A percentile compares a stretch with the other conserved stretches of the same genome.
Conservation (phyloP, 2,888 invertebrate species). For the Villa cingulata region DNA sequence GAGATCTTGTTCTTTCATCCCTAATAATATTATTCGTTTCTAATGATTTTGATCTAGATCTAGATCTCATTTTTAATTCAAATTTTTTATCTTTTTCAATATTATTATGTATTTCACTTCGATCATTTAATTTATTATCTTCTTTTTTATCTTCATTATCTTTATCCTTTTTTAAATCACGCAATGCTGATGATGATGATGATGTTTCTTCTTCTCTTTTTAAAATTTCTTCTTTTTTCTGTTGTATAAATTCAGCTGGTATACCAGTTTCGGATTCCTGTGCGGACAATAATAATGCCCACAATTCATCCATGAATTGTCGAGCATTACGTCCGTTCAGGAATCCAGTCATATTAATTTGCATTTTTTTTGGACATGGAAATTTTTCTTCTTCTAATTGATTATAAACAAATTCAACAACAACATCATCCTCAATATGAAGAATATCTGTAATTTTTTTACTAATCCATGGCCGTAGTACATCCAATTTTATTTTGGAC, state of each 20-base stretch:
- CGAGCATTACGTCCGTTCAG: constrained; percentile 95
- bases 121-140: constrained; percentile 23
- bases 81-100: constrained; percentile 18
- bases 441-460: constrained; percentile 91
- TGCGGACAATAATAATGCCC: constrained; percentile 88
- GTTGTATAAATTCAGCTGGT: constrained; percentile 84
- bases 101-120: constrained; percentile 30
- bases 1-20: constrained; percentile 10
- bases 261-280: constrained; percentile 93
- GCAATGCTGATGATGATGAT: not conserved
- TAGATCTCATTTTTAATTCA: constrained; percentile 11
- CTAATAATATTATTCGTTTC: constrained; percentile 23
- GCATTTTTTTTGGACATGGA: constrained; percentile 97
- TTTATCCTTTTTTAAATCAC: constrained; percentile 4
- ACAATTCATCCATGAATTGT: constrained; percentile 94
- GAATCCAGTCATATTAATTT: constrained; percentile 99
- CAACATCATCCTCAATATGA: constrained; percentile 97
- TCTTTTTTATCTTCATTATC: not conserved
- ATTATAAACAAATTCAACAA: constrained; percentile 97
- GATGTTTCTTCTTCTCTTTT: constrained; percentile 46
- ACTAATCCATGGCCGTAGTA: constrained; percentile 98
- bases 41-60: constrained; percentile 34
- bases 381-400: constrained; percentile 88
- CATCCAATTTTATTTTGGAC: constrained; percentile 95
- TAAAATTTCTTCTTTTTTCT: constrained; percentile 93